Evolutionary conservation across 2,888 invertebrate species (phyloP).

Genomic region (Lithophane ornitopus): DNA sequence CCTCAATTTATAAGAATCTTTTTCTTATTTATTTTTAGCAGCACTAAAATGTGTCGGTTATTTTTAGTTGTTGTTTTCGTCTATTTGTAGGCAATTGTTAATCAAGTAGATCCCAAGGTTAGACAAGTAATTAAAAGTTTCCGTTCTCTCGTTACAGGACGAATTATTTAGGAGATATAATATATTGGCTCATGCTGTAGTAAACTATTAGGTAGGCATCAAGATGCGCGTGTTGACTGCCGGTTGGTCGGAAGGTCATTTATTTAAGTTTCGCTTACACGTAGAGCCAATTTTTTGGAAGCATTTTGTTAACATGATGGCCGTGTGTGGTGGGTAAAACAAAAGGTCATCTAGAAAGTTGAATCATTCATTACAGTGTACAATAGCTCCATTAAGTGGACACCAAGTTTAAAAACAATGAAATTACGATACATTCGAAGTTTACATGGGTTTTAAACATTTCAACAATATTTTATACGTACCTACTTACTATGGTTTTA

Average conservation of each 20-base stretch:
- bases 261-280: not conserved
- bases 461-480: not conserved
- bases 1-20: not conserved
- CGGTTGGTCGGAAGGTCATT: not conserved
- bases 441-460: not conserved
- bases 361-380: not conserved
- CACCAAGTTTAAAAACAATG: not conserved
- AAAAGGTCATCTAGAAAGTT: not conserved
- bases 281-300: not conserved
- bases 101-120: conserved; percentile 6
- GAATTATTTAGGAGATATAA: not conserved
- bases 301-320: not conserved
- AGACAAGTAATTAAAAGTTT: conserved; percentile 21
- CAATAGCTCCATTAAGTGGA: not conserved
- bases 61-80: conserved; percentile 1
- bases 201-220: not conserved
- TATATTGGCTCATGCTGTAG: not conserved
- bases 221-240: not conserved
- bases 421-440: not conserved
- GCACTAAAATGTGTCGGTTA: not conserved
- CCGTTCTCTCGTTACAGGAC: not conserved
- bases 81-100: not conserved
- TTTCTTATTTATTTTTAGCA: not conserved
- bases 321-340: no score
- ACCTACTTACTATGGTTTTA: not conserved